Evolutionary conservation across 2,113 vertebrate genomes (phyloP).

Genomic region (Sander vitreus): DNA sequence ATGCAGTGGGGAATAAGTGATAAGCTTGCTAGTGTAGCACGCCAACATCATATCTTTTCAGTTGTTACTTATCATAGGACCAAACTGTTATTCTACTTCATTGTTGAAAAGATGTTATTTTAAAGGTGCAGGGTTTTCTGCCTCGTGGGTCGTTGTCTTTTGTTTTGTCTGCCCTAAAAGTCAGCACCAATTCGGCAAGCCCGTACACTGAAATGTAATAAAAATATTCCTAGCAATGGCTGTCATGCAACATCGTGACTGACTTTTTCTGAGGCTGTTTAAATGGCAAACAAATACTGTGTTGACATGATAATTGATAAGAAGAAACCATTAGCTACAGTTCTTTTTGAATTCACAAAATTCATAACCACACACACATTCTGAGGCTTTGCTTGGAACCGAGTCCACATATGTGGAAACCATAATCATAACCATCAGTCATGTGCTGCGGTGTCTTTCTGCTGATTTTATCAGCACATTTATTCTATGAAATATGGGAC

Average conservation of each 20-base stretch:
- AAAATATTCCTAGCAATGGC: neutral
- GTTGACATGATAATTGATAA: slow-evolving; percentile 21
- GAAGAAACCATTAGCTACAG: slow-evolving; percentile 12
- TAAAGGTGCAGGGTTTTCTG: neutral
- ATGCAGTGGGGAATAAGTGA: no score
- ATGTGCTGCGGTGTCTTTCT: slow-evolving; percentile 15
- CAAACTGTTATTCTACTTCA: neutral
- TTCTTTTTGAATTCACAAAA: neutral
- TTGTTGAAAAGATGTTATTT: neutral
- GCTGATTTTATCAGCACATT: slow-evolving; percentile 10
- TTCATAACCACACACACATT: neutral
- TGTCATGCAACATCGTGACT: neutral
- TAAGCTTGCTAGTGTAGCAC: neutral
- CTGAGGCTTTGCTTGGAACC: slow-evolving; percentile 23
- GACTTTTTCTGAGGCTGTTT: neutral
- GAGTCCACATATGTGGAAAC: slow-evolving; percentile 13
- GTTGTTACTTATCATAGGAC: neutral
- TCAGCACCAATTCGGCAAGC: neutral
- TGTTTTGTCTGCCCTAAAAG: neutral
- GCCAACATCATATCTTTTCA: neutral
- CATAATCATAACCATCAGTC: neutral
- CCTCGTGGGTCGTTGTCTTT: neutral
- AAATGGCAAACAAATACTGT: neutral
- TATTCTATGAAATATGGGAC: neutral
- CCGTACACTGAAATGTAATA: neutral